Evolutionary conservation across 2,113 vertebrate genomes (phyloP).

Genomic region (Neolamprologus modestus): DNA sequence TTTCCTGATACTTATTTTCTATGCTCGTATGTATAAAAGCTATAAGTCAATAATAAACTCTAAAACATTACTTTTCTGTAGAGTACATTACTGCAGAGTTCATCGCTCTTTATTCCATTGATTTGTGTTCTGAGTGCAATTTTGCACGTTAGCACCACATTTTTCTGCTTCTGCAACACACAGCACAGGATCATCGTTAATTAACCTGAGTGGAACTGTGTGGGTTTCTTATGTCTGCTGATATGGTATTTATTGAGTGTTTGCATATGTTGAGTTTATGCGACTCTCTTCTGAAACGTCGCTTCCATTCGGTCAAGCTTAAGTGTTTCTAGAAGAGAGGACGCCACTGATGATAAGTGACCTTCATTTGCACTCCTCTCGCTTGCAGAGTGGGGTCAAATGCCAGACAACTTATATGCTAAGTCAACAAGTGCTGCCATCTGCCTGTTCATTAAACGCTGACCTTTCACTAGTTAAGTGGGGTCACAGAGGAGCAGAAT

Average conservation of each 20-base stretch:
- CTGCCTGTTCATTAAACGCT: constrained; percentile 34
- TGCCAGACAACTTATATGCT: constrained; percentile 30
- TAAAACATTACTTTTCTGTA: neutral
- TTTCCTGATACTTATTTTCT: neutral
- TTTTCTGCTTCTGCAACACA: neutral
- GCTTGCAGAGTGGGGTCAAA: constrained; percentile 8
- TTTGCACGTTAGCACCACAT: neutral
- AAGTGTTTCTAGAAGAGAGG: neutral
- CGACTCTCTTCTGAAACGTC: neutral
- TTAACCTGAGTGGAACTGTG: neutral
- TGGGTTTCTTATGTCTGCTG: neutral
- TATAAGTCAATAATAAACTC: neutral
- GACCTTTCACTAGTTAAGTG: constrained; percentile 24
- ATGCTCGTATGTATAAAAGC: neutral
- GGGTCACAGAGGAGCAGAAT: neutral
- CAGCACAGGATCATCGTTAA: neutral
- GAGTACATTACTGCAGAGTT: neutral
- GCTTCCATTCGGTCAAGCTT: neutral
- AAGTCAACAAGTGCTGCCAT: constrained; percentile 35
- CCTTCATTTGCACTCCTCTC: constrained; percentile 1
- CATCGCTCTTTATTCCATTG: neutral
- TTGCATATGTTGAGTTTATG: neutral
- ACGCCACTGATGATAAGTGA: neutral
- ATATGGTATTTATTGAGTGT: neutral
- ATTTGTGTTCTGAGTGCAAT: neutral